Evolutionary conservation across 2,113 vertebrate genomes (phyloP).

Genomic region (Sebastes fasciatus): DNA sequence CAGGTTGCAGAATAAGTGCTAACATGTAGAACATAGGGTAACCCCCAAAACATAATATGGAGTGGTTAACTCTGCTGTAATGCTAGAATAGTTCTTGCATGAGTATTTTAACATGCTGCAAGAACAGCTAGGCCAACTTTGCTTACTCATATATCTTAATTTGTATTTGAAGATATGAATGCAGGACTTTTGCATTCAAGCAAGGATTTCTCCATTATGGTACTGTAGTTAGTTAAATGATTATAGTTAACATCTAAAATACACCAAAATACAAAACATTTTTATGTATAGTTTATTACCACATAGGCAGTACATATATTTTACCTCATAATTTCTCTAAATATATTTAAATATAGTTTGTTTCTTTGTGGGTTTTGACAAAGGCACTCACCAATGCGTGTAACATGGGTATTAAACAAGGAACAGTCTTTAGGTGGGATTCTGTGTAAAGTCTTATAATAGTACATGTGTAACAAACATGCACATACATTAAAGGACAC

Average conservation of each 20-base stretch:
- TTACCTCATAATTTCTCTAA: slow-evolving; percentile 52
- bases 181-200: not conserved
- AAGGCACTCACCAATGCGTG: slow-evolving; percentile 77
- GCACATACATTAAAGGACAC: slow-evolving; percentile 54
- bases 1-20: not conserved
- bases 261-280: slow-evolving; percentile 17
- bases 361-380: slow-evolving; percentile 65
- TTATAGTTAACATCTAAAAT: slow-evolving; percentile 3
- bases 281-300: slow-evolving; percentile 70
- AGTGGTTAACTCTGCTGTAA: not conserved
- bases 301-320: slow-evolving; percentile 53
- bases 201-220: not conserved
- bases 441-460: slow-evolving; percentile 68
- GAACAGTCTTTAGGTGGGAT: slow-evolving; percentile 65
- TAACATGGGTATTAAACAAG: slow-evolving; percentile 63
- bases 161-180: not conserved
- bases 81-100: not conserved
- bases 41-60: not conserved
- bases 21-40: not conserved
- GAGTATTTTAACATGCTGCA: slow-evolving; percentile 6
- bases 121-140: not conserved
- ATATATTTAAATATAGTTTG: slow-evolving; percentile 64
- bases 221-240: not conserved
- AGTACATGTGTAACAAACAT: slow-evolving; percentile 67
- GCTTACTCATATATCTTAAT: not conserved